Evolutionary conservation across 2,797 vertebrate genomes (phyloP), one percentile per base, ranked within the genome.

Genomic region (Rhinogobio ventralis): DNA sequence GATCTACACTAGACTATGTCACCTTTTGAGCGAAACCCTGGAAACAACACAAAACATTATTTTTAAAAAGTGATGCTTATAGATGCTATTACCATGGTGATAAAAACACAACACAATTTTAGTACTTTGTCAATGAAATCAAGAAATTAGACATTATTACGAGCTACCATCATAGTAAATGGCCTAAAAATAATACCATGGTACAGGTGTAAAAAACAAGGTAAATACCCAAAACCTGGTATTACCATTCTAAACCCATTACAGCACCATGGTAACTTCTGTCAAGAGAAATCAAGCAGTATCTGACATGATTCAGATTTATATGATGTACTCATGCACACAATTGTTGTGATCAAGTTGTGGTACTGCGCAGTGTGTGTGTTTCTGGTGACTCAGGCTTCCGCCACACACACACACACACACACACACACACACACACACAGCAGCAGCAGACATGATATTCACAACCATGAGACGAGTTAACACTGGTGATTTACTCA

Each of bases 351-450:
- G 74, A 25, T 76, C 23, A 76, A 76, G 74, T 76, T 76, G 74
- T 77, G 74, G n/a, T 60, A 8, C 53, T 77, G 74, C 74, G 36
- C 53, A 77, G 23, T 60, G 51, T 73, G 42, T 46, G 66, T 55
- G 73, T 74, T 7, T 30, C 19, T 66, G 76, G 57, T 83, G 81
- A 83, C 81, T 83, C 81, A 75, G 55, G 15, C 68, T 81, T 69
- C 79, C 45, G 62, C 28, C 62, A 71, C 79, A 85, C 78, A 57
- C 69, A 74, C 51, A 74, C 46, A 75, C n/a, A 53, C 57, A 64
- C 57, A 30, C 33, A n/a, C 20, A 15, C 20, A 11, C 53, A 15
- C 20, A 8, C 19, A 15, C 19, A 55, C 30, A 39, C 25, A 60
- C 60, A 55, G 72, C 28, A 74, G 72, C 6, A 74, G 49, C 49